Evolutionary conservation across 2,797 vertebrate species (phyloP), one percentile per base, ranked within the genome.

Genomic region (Esox lucius): DNA sequence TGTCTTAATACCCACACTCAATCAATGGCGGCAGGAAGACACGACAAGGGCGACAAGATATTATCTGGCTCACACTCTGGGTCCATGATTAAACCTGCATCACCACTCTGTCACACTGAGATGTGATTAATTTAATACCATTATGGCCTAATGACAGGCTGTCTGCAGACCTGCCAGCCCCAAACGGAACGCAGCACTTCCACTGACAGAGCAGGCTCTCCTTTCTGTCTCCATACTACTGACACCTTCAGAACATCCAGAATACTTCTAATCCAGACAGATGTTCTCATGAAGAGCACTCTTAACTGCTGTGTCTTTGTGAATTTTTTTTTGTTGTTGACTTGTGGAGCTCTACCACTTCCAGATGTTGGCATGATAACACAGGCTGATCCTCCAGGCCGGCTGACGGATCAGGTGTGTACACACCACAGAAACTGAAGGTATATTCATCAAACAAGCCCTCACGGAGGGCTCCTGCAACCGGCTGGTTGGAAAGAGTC

Each of bases 101-200:
- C 92, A 92, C 90, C 88, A 92, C 93, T 93, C 93, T 92, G 94
- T 94, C 94, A 93, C 92, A 91, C 87, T 84, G 90, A 91, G 90
- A 93, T 92, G 92, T 94, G 93, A 94, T 94, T 95, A 92, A 94
- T 94, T 94, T 94, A 94, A 94, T 94, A 92, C 93, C 92, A 94
- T 94, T 93, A 94, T 93, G 91, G 91, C 91, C 91, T 94, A 94
- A 94, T 94, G 93, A 94, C 92, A 93, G 93, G 92, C 92, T 93
- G 92, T 93, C 92, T 91, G 90, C 90, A 84, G 88, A 87, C 90
- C 88, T 89, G 89, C 85, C 89, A 89, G 83, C 81, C 75, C 81
- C 86, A 85, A 85, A 80, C 53, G 61, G 82, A 85, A 75, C 17
- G 79, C 80, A 80, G 68, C 24, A 12, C 67, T 70, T 72, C 69